Evolutionary conservation across 2,797 vertebrate species (phyloP).

Genomic region (Okamejei kenojei): DNA sequence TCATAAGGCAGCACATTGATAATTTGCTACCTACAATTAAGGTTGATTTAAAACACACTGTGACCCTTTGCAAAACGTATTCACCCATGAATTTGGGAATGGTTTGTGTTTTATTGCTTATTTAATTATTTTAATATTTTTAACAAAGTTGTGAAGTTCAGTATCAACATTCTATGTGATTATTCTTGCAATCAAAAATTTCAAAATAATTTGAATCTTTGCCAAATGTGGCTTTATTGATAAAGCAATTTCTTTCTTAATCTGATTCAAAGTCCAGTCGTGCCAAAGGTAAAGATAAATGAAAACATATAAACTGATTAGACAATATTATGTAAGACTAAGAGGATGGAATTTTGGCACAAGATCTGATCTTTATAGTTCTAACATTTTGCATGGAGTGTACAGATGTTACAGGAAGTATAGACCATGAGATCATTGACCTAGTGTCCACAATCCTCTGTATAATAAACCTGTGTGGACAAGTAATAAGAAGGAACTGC

Average conservation of each 20-base stretch:
- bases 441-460: not conserved
- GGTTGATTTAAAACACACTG: no score
- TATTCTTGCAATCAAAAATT: not conserved
- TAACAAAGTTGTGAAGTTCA: no score
- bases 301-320: no score
- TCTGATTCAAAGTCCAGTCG: not conserved
- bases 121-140: not conserved
- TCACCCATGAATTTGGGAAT: not conserved
- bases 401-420: not conserved
- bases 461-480: not conserved
- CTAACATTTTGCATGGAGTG: not conserved
- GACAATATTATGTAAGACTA: not conserved
- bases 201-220: not conserved
- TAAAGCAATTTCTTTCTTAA: not conserved
- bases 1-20: no score
- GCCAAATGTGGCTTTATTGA: not conserved
- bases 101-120: not conserved
- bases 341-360: not conserved
- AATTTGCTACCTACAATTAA: no score
- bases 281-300: not conserved
- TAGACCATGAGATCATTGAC: not conserved
- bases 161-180: not conserved
- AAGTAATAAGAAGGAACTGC: no score
- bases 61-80: no score
- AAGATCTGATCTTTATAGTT: not conserved